Evolutionary conservation across 2,113 vertebrate species (phyloP).

Genomic region (Elaphurus davidianus): DNA sequence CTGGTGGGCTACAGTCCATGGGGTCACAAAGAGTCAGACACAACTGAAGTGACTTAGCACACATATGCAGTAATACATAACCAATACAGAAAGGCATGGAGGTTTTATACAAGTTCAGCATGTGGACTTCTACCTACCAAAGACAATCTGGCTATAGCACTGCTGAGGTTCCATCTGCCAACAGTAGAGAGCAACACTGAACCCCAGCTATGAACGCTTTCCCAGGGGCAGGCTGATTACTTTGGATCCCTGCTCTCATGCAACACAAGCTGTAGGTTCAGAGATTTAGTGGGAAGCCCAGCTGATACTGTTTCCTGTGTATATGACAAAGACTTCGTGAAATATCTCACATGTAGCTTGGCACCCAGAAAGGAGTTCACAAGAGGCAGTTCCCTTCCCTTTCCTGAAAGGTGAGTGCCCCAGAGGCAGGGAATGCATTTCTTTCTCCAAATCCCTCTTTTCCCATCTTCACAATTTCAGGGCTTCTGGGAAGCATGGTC

Average conservation of each 20-base stretch:
- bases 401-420: neutral
- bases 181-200: neutral
- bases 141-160: neutral
- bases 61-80: neutral
- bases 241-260: neutral
- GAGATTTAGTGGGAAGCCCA: neutral
- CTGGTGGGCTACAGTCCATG: neutral
- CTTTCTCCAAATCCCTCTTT: neutral
- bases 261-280: neutral
- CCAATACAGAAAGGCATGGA: neutral
- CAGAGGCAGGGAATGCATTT: neutral
- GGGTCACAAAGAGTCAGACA: neutral
- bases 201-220: neutral
- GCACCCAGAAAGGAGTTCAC: neutral
- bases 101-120: neutral
- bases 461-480: neutral
- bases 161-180: conserved; percentile 9
- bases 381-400: neutral
- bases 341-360: neutral
- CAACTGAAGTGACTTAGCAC: neutral
- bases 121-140: neutral
- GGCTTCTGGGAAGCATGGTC: neutral
- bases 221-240: neutral
- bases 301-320: neutral
- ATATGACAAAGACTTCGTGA: neutral